Base-by-base conservation (phyloP, 1,140 invertebrate species). In the Charaxes varanes region DNA sequence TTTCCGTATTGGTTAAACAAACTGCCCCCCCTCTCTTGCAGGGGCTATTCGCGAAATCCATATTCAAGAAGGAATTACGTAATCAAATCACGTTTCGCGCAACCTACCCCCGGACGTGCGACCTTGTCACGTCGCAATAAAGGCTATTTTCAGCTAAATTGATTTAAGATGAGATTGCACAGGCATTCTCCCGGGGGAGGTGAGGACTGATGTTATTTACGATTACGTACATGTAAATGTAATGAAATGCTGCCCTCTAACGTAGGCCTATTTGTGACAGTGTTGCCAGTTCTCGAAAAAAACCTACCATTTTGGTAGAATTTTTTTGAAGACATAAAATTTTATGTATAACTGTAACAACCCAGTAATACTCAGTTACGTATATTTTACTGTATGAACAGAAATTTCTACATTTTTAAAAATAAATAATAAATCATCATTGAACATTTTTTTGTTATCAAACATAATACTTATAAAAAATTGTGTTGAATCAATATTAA, bases 161-260 rank as follows among this genome's bases (percentile, higher is more conserved):
- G 42, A 27, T 38, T 19, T 7, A 15, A 38, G 35, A 38, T 36
- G 28, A 45, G 42, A 37, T 45, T 38, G 41, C 31, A 37, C 27
- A 16, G 33, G 11, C n/a, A n/a, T n/a, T n/a, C 27, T 31, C 42
- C 28, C 22, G 17, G 10, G 42, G 42, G 42, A 43, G 34, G 56
- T 59, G 67, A 61, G 63, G 62, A 54, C 53, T 33, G 45, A 50
- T 41, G 38, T 55, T 65, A 36, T 55, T 65, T 38, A 45, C 42
- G 65, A 69, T 65, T 65, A 69, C 23, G 21, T 27, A 42, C 41
- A 53, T 53, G 44, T 41, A 43, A 44, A 42, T 47, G 30, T 38
- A 52, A 52, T 47, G 38, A 38, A 45, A 45, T 24, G 42, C 27
- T 38, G 10, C 19, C n/a, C n/a, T n/a, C n/a, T n/a, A n/a, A n/a